Conservation (phyloP, 2,797 vertebrate species). For the Anisognathus igniventris region DNA sequence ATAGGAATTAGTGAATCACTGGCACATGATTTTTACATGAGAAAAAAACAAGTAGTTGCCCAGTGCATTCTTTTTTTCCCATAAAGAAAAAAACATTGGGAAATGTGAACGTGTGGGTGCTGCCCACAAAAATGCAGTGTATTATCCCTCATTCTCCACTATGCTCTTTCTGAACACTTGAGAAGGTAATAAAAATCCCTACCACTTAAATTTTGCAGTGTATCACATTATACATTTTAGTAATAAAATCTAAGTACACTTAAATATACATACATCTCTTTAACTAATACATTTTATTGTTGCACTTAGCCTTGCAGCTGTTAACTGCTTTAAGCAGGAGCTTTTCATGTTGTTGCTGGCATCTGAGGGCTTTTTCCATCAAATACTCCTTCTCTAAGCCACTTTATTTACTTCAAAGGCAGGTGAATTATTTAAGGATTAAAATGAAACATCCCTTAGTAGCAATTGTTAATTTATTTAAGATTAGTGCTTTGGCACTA, state of each 20-base stretch:
- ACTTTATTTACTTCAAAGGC: constrained; percentile 66
- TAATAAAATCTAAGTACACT: constrained; percentile 41
- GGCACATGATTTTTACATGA: constrained; percentile 61
- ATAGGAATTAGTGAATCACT: constrained; percentile 71
- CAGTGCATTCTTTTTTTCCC: constrained; percentile 30
- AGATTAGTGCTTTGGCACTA: constrained; percentile 47
- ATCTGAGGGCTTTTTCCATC: constrained; percentile 24
- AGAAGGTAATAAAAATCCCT: constrained; percentile 59
- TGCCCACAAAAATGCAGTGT: constrained; percentile 68
- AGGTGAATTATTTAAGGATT: constrained; percentile 66
- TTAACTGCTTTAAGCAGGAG: constrained; percentile 37
- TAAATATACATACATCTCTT: constrained; percentile 6
- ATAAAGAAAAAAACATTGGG: constrained; percentile 67
- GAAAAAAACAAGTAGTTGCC: constrained; percentile 56
- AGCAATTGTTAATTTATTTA: constrained; percentile 52
- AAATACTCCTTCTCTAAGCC: constrained; percentile 31
- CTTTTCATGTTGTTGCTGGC: constrained; percentile 54
- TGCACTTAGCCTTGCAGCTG: constrained; percentile 22
- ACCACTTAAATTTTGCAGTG: constrained; percentile 35
- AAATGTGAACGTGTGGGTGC: constrained; percentile 69
- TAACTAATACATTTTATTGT: constrained; percentile 39
- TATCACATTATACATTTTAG: constrained; percentile 34
- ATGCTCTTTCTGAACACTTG: constrained; percentile 41
- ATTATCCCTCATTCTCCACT: constrained; percentile 58
- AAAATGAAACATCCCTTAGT: constrained; percentile 37